Evolutionary conservation across 1,140 invertebrate species (phyloP).

Genomic region (Arctopsyche grandis): DNA sequence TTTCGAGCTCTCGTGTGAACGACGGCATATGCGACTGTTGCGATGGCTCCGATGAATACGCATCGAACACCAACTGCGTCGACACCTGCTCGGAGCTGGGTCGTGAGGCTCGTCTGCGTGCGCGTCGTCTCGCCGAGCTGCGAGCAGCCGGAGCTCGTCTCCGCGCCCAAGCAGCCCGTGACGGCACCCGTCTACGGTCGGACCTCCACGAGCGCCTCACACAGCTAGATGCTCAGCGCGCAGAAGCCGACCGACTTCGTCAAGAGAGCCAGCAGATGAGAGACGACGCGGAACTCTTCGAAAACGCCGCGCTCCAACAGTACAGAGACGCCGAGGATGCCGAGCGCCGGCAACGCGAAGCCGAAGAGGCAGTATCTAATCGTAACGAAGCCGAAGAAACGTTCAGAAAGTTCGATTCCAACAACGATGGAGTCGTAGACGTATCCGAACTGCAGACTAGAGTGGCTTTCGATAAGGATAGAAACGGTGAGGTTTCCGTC

Average conservation of each 20-base stretch:
- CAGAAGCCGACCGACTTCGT: constrained; percentile 77
- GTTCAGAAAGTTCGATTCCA: constrained; percentile 81
- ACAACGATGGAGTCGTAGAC: constrained; percentile 80
- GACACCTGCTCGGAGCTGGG: constrained; percentile 89
- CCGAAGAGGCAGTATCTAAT: constrained; percentile 69
- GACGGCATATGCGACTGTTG: constrained; percentile 99
- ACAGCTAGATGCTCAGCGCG: constrained; percentile 77
- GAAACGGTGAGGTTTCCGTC: constrained; percentile 83
- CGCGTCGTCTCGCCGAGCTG: constrained; percentile 77
- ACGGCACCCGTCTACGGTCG: constrained; percentile 78
- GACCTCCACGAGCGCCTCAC: constrained; percentile 77
- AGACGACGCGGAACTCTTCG: constrained; percentile 76
- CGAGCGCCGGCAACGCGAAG: constrained; percentile 68
- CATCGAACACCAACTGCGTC: constrained; percentile 70
- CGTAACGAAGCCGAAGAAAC: constrained; percentile 74
- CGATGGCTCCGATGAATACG: constrained; percentile 94
- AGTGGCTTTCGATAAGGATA: constrained; percentile 86
- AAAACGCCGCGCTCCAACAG: constrained; percentile 79
- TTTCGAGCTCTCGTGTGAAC: constrained; percentile 92
- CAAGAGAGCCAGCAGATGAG: constrained; percentile 80
- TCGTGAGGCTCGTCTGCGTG: constrained; percentile 78
- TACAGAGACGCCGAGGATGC: constrained; percentile 78
- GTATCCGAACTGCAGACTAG: constrained; percentile 81
- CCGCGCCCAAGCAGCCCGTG: constrained; percentile 78
- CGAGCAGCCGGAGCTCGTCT: constrained; percentile 81